Percentiles rank a stretch among this genome's conserved stretches.
phyloP scores from a whole-genome alignment of 2,888 invertebrate species.

The Spodoptera picta region DNA sequence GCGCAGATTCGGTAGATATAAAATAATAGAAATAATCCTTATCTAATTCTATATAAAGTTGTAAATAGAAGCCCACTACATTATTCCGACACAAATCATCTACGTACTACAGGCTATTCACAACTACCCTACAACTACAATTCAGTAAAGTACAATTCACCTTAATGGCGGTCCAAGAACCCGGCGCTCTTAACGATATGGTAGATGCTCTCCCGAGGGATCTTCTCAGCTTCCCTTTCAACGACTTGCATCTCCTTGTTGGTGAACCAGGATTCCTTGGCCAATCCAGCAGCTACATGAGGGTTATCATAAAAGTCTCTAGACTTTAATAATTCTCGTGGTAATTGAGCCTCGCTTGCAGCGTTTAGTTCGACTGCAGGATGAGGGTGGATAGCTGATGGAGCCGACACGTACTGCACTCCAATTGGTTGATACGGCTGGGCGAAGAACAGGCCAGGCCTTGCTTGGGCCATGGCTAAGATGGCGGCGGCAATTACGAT shows the following conservation, averaged over 20 bases:
- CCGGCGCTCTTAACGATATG: conserved; percentile 93
- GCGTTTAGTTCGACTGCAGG: conserved; percentile 92
- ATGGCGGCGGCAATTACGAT: conserved; percentile 72
- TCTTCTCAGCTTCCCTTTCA: conserved; percentile 94
- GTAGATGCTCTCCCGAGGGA: conserved; percentile 92
- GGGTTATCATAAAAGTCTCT: conserved; percentile 93
- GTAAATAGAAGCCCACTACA: no score
- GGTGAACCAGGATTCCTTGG: conserved; percentile 93
- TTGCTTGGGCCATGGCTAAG: conserved; percentile 80
- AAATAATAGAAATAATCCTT: no score
- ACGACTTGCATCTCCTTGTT: conserved; percentile 93
- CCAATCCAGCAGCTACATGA: conserved; percentile 91
- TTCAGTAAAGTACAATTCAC: neutral
- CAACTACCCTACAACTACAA: neutral
- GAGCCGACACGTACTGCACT: conserved; percentile 83
- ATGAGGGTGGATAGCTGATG: conserved; percentile 86
- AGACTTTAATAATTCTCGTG: conserved; percentile 90
- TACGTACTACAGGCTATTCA: no score
- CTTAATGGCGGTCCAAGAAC: conserved; percentile 82
- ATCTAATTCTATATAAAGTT: no score
- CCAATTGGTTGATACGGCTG: conserved; percentile 82
- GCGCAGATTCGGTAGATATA: no score
- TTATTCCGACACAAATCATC: no score
- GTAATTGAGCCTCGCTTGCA: conserved; percentile 92
- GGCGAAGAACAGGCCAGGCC: conserved; percentile 82